phyloP scores from a whole-genome alignment of 1,140 invertebrate genomes.

The Catajapyx aquilonaris region DNA sequence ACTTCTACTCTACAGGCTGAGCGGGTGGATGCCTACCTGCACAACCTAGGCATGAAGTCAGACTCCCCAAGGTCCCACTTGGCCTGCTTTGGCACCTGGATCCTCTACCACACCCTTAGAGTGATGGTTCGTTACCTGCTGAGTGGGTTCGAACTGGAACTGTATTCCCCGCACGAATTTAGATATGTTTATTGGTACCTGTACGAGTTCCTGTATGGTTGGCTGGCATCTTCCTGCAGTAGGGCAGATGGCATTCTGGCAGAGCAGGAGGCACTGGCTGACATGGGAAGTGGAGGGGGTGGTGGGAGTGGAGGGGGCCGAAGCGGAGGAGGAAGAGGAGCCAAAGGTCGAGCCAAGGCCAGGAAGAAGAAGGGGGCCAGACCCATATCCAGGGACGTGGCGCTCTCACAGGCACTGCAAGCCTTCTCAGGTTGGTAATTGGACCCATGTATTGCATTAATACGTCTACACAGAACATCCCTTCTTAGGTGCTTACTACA shows the following conservation, averaged over 20 bases:
- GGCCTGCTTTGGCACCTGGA: conserved; percentile 86
- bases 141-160: conserved; percentile 81
- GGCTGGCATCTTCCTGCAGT: conserved; percentile 73
- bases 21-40: conserved; percentile 65
- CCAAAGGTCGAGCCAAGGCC: conserved; percentile 23
- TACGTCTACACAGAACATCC: no score
- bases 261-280: conserved; percentile 40
- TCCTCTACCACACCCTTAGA: conserved; percentile 81
- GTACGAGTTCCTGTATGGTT: conserved; percentile 85
- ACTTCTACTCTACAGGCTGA: conserved; percentile 44
- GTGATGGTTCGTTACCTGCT: conserved; percentile 92
- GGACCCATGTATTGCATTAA: conserved; percentile 38
- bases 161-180: conserved; percentile 92
- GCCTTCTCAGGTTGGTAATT: conserved; percentile 89
- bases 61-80: conserved; percentile 47
- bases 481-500: no score
- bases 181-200: conserved; percentile 93
- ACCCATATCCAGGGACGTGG: conserved; percentile 59
- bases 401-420: conserved; percentile 71
- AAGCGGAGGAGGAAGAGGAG: conserved; percentile 22
- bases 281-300: no score
- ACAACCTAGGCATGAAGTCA: conserved; percentile 41
- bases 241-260: conserved; percentile 65
- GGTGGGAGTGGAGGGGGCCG: conserved; percentile 13
- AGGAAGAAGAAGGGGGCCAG: conserved; percentile 46